These are phyloP conservation scores for Gymnoscopelus microlampas DNA, from an alignment of 2,797 vertebrate genomes.

Conservation along the genomic window DNA sequence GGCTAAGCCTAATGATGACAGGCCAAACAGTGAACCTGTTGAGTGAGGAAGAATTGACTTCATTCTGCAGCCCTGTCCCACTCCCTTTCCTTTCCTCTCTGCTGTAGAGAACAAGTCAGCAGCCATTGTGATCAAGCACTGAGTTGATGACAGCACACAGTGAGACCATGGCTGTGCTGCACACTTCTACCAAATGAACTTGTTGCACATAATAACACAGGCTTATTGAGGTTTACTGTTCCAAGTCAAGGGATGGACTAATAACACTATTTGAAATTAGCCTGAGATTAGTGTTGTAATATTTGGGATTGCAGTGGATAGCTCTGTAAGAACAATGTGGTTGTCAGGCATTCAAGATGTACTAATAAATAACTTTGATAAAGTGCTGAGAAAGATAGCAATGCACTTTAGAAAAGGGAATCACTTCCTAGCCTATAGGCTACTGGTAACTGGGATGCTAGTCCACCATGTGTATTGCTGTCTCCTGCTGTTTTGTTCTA, in stretches of 20 bases:
- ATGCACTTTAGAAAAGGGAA: too few relatives aligned
- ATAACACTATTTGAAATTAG: constrained; percentile 41
- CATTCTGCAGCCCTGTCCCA: constrained; percentile 43
- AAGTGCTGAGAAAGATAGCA: too few relatives aligned
- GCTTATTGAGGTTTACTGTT: constrained; percentile 35
- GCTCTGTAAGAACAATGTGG: constrained; percentile 15
- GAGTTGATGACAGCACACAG: constrained; percentile 45
- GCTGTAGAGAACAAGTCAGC: constrained; percentile 57
- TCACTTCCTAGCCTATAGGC: too few relatives aligned
- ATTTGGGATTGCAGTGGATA: constrained; percentile 21
- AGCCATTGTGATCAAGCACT: constrained; percentile 44
- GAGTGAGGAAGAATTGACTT: constrained; percentile 73
- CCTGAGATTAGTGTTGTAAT: constrained; percentile 29
- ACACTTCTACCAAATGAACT: constrained; percentile 50
- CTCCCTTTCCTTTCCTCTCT: constrained; percentile 55
- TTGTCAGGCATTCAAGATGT: background rate
- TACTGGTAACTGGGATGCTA: too few relatives aligned
- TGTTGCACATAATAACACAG: constrained; percentile 47
- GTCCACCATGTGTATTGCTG: too few relatives aligned
- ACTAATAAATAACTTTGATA: too few relatives aligned
- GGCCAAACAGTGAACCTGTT: constrained; percentile 73
- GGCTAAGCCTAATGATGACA: constrained; percentile 77
- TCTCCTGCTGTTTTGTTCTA: too few relatives aligned
- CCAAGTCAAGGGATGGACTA: constrained; percentile 38
- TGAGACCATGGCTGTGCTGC: constrained; percentile 49